Conservation (phyloP, 2,797 vertebrate genomes). For the Lophura swinhoii region DNA sequence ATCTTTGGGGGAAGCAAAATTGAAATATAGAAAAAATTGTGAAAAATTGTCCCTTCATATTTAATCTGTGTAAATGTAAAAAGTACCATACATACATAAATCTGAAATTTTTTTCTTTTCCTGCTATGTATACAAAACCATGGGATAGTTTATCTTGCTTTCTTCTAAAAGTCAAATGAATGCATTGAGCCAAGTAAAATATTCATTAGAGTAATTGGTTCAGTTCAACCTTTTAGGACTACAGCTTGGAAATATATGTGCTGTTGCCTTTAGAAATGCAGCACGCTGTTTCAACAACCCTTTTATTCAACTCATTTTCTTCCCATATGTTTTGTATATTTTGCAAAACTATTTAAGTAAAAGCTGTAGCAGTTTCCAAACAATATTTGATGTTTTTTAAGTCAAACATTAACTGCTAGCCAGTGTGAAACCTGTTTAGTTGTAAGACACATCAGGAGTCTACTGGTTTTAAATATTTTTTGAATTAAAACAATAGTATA, state of each 20-base stretch:
- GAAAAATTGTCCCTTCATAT: neutral
- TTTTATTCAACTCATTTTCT: slow-evolving; percentile 33
- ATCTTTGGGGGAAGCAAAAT: neutral
- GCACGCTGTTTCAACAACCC: neutral
- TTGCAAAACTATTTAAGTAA: slow-evolving; percentile 23
- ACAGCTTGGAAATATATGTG: slow-evolving; percentile 26
- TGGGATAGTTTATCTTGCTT: slow-evolving; percentile 12
- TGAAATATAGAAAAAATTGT: neutral
- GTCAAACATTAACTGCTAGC: neutral
- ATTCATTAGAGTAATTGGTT: slow-evolving; percentile 48
- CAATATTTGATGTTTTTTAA: neutral
- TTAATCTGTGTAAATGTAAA: neutral
- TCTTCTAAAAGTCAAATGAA: slow-evolving; percentile 16
- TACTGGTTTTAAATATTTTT: neutral
- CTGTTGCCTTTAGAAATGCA: slow-evolving; percentile 43
- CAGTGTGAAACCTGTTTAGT: neutral
- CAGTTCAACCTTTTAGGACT: slow-evolving; percentile 22
- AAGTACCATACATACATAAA: neutral
- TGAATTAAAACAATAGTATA: neutral
- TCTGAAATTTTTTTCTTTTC: neutral
- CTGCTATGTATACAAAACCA: neutral
- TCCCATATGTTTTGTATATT: slow-evolving; percentile 25
- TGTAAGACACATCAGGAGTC: neutral
- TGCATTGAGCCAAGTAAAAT: slow-evolving; percentile 54
- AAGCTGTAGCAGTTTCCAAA: neutral